Evolutionary conservation across 2,113 vertebrate species (phyloP), one percentile per base, ranked within the genome.

Genomic region (Hiodon alosoides): DNA sequence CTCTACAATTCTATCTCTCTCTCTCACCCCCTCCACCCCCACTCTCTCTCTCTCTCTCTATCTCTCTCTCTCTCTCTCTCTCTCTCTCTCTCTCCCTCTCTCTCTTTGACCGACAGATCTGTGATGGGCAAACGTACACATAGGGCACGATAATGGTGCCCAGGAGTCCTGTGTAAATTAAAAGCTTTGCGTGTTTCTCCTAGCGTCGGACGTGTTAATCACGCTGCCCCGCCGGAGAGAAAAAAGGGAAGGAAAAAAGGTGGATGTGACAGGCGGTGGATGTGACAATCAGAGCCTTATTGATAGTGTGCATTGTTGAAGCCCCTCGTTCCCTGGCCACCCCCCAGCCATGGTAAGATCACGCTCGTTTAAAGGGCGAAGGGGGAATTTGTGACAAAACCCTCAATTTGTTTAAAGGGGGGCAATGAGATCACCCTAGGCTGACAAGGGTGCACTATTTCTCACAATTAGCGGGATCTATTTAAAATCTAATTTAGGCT

Each of bases 121-220:
- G 82, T 80, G 81, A 90, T 87, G 87, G 92, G 86, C 86, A 85
- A 90, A 89, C 91, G 90, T 86, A 85, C 89, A 89, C 88, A 90
- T 89, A 89, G 90, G 82, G 85, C 78, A 84, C 85, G 85, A 88
- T 89, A 90, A 90, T 84, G 75, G 87, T 82, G 84, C 83, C 85
- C 81, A 47, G n/a, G 84, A 86, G 87, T 87, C 84, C 85, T 0
- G 69, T 78, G 85, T 89, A 91, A 87, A 87, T 90, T 87, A 82
- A 85, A 89, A 91, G 85, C 86, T 84, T 84, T 81, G 77, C 81
- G 85, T 83, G 84, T 87, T 86, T 72, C 88, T 80, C 82, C 74
- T 84, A 89, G 78, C 79, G 84, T 84, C 61, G 52, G 75, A 76
- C 77, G 85, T 86, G 86, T 89, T 89, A 83, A 88, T 90, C 86